Base-by-base conservation (phyloP, 2,888 invertebrate species). In the Drosophila pegasa region DNA sequence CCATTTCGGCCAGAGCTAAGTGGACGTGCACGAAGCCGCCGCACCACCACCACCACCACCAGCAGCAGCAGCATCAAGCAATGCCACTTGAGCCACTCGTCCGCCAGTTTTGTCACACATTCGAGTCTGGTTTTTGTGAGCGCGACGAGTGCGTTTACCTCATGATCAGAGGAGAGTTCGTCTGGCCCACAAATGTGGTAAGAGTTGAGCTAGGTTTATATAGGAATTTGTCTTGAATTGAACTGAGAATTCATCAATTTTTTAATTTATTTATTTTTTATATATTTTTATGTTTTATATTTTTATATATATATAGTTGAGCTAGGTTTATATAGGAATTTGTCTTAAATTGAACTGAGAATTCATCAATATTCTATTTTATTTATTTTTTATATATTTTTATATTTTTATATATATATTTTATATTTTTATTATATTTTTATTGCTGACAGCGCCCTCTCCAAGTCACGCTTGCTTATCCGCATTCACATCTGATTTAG, bases 1-100 rank as follows among this genome's bases (percentile, higher is more conserved):
- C 73, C 73, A 86, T 86, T 85, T 68, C 20, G 31, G 45, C 66
- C 51, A 61, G 67, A 18, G 12, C 41, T 80, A 76, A 81, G 69
- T 84, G 80, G 75, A 81, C 81, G 78, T 76, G 73, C 83, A 86
- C 73, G 83, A 63, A 20, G 20, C 31, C 41, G 22, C 43, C 7
- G 33, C 29, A 41, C 33, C 27, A 4, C 14, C 58, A 22, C 38
- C 41, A 41, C 41, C 20, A n/a, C n/a, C 29, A 41, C 33, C 27
- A 4, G 16, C 58, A 22, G 33, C 41, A 41, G 38, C 20, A 52
- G 22, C 20, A 14, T 25, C 43, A 25, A 40, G 43, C 41, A 40
- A 25, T 20, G 50, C n/a, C 56, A 55, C 68, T 67, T 67, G 50
- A 69, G 61, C 55, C 65, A 40, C 38, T 29, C 25, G n/a, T 8